Evolutionary conservation across 23 tunicate species (phyloP), one percentile per base, ranked within the genome.

Genomic region (Corella eumyota): DNA sequence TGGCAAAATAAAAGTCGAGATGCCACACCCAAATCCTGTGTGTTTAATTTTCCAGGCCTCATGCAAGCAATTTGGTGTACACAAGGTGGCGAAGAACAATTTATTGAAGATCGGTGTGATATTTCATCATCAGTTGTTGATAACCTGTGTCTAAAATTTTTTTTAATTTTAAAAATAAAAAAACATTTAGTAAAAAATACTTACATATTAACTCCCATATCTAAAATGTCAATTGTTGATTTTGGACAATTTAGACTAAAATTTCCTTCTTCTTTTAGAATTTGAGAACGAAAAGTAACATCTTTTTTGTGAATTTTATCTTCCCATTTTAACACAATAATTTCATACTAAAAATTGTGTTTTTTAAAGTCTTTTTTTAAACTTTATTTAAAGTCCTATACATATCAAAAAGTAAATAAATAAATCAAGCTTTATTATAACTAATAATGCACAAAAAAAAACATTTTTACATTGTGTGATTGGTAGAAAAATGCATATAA

Each of bases 191-290:
- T 11, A 64, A 66, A 58, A 24, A 11, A 11, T 13, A 72, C 69
- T 62, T 50, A 72, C 78, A 72, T 6, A 50, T 62, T 62, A 6
- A 62, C 22, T 30, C 78, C 78, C 28, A 72, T 49, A 19, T 19
- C 23, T 32, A 2, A 5, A 7, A 25, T 44, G 4, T 30, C 13
- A n/a, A 19, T 50, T 2, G 78, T 26, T 4, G 0, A 4, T 60
- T 61, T 50, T 19, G 78, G 68, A 51, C 78, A 72, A 17, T 6
- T 17, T 47, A 72, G 13, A 37, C 61, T 49, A 25, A 61, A 50
- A 20, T 30, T 30, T 22, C 69, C 25, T 9, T 30, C 47, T n/a
- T 22, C 35, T 40, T 60, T 72, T 0, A 58, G 33, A 45, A 56
- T 60, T 0, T 34, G 37, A 29, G 73, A 67, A 11, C 65, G 76